Base-by-base conservation (phyloP, 2,797 vertebrate species). In the Rhinatrema bivittatum region DNA sequence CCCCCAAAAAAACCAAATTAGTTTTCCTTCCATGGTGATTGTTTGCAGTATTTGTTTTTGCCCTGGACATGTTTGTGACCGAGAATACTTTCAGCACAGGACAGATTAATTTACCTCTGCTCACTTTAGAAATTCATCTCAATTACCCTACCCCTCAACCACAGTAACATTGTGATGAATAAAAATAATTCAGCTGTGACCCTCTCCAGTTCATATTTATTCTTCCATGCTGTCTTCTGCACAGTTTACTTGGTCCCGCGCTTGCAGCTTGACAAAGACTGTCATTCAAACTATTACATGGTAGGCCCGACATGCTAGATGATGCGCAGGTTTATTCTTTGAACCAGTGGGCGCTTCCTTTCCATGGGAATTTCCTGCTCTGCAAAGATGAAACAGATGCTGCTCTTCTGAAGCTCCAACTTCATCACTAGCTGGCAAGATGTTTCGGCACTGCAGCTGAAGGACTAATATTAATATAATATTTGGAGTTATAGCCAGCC, bases 371-470 rank as follows among this genome's bases (percentile, higher is more conserved):
- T 36, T 41, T 25, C 40, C 28, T 18, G 20, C 34, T 61, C 59
- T 58, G 48, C 55, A 39, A 56, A 56, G 36, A 49, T 43, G 16
- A 60, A 65, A 59, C 4, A 29, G 16, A 36, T 32, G 25, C 28
- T 46, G 46, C 43, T 50, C 36, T 27, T 53, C 36, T 22, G 20
- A 16, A 30, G 7, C 11, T 6, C 2, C n/a, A n/a, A n/a, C n/a
- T 20, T 23, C 20, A 33, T 36, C 12, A 30, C 20, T 11, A 39
- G 15, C 42, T 32, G 18, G 11, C 20, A 43, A 26, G 16, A 25
- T 25, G 33, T 32, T 29, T 40, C 21, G 50, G 45, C 5, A 47
- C 16, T 10, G 5, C 32, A 31, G 11, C 9, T 4, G 29, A 36
- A 45, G 35, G 29, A 26, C n/a, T 25, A 32, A n/a, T n/a, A n/a